Evolutionary conservation across 1,140 invertebrate genomes (phyloP), one percentile per base, ranked within the genome.

Genomic region (Lepidotrigona ventralis): DNA sequence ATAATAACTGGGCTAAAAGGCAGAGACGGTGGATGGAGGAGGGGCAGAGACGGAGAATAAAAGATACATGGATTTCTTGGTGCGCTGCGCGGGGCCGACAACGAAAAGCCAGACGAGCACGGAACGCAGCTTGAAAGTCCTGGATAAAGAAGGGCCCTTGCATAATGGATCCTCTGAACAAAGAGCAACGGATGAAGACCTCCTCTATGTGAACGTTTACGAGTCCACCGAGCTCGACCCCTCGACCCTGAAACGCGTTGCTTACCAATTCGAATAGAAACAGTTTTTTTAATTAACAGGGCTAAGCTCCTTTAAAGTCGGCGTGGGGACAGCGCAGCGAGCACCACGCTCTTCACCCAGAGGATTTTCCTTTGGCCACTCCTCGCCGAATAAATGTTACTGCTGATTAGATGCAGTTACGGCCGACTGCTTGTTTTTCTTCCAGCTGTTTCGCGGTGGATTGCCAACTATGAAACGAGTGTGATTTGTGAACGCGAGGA

Each of bases 91-190:
- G 63, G n/a, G 9, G 63, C 51, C 23, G 72, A 23, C 74, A 71
- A 71, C 69, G 82, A 73, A 51, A 66, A 79, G 68, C 76, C 69
- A 79, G 77, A 79, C 68, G 75, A 66, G 56, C 46, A 51, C 53
- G 46, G 53, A 66, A 71, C 77, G 77, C 53, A 68, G 82, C 82
- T 64, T 73, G 58, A 68, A 83, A 79, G 82, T 83, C 82, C 69
- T 73, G 77, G 82, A 83, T 83, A 83, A 79, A 83, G 82, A 83
- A 79, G 77, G 56, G 66, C 69, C 51, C 33, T 46, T 79, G 76
- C 77, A 83, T 83, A 83, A 83, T 83, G 77, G 70, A 83, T 83
- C 60, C 82, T 66, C 76, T 12, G 82, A 83, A 83, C 82, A 83
- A 83, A 79, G 82, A 73, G 82, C 56, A 60, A 56, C 60, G 77